Conservation (phyloP, 2,888 invertebrate genomes). For the Andrena marginata region DNA sequence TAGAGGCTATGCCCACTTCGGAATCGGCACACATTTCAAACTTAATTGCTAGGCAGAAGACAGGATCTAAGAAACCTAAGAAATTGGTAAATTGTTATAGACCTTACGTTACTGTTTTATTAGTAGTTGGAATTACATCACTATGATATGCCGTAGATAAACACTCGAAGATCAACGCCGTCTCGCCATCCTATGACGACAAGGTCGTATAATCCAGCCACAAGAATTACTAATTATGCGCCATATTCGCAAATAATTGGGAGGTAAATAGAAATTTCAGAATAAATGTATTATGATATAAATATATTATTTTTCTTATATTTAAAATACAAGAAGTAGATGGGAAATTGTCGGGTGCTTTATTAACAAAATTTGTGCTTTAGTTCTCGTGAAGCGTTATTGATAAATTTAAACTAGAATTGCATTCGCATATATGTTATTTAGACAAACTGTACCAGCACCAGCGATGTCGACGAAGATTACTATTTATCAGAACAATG, state of each 20-base stretch:
- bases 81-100: slow-evolving; percentile 27
- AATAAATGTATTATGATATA: not conserved
- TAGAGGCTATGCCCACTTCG: slow-evolving; percentile 87
- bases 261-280: slow-evolving; percentile 33
- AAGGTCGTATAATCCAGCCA: not conserved
- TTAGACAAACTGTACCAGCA: slow-evolving; percentile 18
- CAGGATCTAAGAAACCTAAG: slow-evolving; percentile 61
- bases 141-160: slow-evolving; percentile 9
- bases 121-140: not conserved
- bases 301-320: too few species aligned
- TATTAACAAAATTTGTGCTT: not conserved
- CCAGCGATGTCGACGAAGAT: slow-evolving; percentile 27
- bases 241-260: slow-evolving; percentile 1
- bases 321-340: too few species aligned
- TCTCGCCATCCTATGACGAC: slow-evolving; percentile 28
- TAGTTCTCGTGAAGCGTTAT: not conserved
- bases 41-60: slow-evolving; percentile 83
- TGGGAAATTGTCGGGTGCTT: too few species aligned
- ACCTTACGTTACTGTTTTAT: not conserved
- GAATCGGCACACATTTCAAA: slow-evolving; percentile 87
- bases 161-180: slow-evolving; percentile 25
- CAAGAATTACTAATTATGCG: not conserved
- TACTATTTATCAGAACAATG: slow-evolving; percentile 31
- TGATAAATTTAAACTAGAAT: not conserved
- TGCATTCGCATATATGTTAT: not conserved